Evolutionary conservation across 2,888 invertebrate genomes (phyloP).

Genomic region (Pelosia muscerda): DNA sequence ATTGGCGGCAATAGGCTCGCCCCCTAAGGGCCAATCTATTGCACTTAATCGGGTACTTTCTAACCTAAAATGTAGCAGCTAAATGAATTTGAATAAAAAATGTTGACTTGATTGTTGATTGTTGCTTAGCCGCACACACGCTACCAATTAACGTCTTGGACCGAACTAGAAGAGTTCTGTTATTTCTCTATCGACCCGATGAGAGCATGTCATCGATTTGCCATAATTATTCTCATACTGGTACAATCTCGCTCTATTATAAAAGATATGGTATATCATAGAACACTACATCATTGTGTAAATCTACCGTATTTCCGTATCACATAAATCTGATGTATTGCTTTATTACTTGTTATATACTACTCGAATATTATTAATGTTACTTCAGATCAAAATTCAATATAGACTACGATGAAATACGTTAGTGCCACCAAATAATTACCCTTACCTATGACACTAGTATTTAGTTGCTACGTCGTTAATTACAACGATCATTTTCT

Average conservation of each 20-base stretch:
- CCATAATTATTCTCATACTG: conserved; percentile 6
- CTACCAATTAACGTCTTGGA: too few relatives aligned
- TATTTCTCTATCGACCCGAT: not conserved
- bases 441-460: conserved; percentile 3
- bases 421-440: not conserved
- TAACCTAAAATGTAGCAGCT: too few relatives aligned
- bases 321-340: conserved; percentile 26
- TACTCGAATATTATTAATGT: not conserved
- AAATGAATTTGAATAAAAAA: too few relatives aligned
- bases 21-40: too few relatives aligned
- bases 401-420: not conserved
- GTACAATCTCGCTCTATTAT: conserved; percentile 16
- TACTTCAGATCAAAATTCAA: not conserved
- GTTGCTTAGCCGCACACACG: too few relatives aligned
- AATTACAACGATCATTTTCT: conserved; percentile 31
- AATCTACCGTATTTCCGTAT: conserved; percentile 32
- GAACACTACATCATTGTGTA: conserved; percentile 10
- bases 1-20: too few relatives aligned
- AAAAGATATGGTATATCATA: conserved; percentile 11
- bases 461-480: conserved; percentile 31
- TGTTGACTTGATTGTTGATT: too few relatives aligned
- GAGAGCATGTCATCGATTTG: not conserved
- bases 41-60: too few relatives aligned
- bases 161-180: not conserved
- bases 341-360: conserved; percentile 6